Evolutionary conservation across 2,797 vertebrate species (phyloP).

Genomic region (Chaenodraco wilsoni): DNA sequence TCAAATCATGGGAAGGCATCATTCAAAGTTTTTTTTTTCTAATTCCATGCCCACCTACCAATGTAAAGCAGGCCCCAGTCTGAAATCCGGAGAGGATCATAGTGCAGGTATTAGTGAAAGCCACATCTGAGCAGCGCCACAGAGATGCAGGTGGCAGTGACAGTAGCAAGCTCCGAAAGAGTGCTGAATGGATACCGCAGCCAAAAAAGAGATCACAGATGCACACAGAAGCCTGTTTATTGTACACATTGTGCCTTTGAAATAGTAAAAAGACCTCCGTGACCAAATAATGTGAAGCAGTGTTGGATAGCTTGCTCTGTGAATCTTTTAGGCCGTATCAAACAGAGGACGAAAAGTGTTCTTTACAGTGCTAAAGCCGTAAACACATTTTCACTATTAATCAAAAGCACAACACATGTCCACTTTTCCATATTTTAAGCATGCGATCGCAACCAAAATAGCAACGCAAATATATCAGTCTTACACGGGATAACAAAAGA

Average conservation of each 20-base stretch:
- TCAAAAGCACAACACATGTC: conserved; percentile 7
- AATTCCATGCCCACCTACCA: conserved; percentile 58
- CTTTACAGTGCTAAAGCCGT: background rate
- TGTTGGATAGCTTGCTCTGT: background rate
- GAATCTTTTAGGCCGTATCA: background rate
- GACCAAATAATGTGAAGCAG: conserved; percentile 13
- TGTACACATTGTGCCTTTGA: conserved; percentile 36
- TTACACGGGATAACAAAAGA: conserved; percentile 31
- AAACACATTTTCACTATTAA: background rate
- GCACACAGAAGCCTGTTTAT: conserved; percentile 51
- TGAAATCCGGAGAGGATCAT: conserved; percentile 50
- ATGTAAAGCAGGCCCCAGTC: conserved; percentile 57
- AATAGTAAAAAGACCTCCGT: conserved; percentile 26
- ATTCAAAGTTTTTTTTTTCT: conserved; percentile 62
- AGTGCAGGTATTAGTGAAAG: conserved; percentile 62
- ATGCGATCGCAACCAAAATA: conserved; percentile 22
- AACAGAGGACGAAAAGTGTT: background rate
- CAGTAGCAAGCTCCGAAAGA: conserved; percentile 42
- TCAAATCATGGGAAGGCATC: conserved; percentile 44
- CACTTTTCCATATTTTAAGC: conserved; percentile 8
- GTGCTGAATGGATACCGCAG: conserved; percentile 57
- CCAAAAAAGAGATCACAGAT: conserved; percentile 59
- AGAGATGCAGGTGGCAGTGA: conserved; percentile 70
- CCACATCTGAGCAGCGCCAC: conserved; percentile 74
- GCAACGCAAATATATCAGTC: conserved; percentile 47